Conservation (phyloP, 2,888 invertebrate species). For the Sinohyriopsis cumingii region DNA sequence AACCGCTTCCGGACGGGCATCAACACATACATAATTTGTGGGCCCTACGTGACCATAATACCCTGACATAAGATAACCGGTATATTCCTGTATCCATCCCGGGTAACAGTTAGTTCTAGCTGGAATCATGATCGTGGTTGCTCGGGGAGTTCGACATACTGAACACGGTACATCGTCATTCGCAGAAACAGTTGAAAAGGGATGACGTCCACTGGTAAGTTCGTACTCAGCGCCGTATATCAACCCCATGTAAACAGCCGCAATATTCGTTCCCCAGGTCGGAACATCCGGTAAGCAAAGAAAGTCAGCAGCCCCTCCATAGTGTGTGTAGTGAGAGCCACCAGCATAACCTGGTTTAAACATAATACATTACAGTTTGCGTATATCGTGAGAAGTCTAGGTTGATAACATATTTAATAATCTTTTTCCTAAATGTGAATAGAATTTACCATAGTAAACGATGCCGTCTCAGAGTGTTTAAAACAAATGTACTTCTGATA, state of each 20-base stretch:
- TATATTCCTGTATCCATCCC: conserved; percentile 40
- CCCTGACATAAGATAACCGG: conserved; percentile 35
- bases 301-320: neutral
- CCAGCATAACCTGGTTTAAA: neutral
- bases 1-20: conserved; percentile 27
- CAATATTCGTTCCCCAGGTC: neutral
- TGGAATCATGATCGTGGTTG: conserved; percentile 13
- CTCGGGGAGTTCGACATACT: conserved; percentile 11
- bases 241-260: neutral
- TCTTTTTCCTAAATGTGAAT: too few relatives aligned
- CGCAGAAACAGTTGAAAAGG: too few relatives aligned
- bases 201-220: neutral
- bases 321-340: neutral
- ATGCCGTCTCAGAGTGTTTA: too few relatives aligned
- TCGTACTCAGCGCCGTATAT: conserved; percentile 1
- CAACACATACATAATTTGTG: conserved; percentile 33
- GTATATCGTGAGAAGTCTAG: too few relatives aligned
- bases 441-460: too few relatives aligned
- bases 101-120: conserved; percentile 22
- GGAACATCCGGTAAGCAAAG: neutral
- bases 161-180: conserved; percentile 20
- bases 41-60: conserved; percentile 9
- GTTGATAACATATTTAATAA: too few relatives aligned
- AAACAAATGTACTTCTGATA: too few relatives aligned
- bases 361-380: too few relatives aligned